These are phyloP conservation scores for Leuciscus idus DNA, from an alignment of 2,113 vertebrate species.

Conservation along the genomic window DNA sequence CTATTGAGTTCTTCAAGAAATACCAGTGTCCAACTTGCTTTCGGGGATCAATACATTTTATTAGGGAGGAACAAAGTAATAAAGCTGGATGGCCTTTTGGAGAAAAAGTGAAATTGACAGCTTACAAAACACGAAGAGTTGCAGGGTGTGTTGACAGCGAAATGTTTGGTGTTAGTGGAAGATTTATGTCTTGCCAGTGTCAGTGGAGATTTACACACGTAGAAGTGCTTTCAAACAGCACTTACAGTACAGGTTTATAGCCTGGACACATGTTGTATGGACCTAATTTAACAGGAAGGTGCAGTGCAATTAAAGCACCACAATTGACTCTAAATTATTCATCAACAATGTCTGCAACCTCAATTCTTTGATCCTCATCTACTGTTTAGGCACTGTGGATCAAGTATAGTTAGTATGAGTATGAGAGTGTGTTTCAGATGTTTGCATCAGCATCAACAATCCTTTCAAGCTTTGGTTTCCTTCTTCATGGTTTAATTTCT, in stretches of 20 bases:
- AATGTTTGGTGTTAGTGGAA: neutral
- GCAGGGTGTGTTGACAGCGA: neutral
- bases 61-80: neutral
- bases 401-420: constrained; percentile 16
- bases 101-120: neutral
- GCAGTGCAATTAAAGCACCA: neutral
- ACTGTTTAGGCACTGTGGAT: constrained; percentile 10
- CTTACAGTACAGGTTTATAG: neutral
- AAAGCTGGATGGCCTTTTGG: neutral
- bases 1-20: constrained; percentile 12
- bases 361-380: constrained; percentile 29
- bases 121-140: neutral
- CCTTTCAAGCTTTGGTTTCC: constrained; percentile 15
- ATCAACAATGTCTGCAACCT: constrained; percentile 5
- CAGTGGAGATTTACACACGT: neutral
- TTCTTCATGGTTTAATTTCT: neutral
- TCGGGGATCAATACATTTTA: neutral
- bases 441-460: constrained; percentile 44
- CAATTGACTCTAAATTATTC: constrained; percentile 20
- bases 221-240: neutral
- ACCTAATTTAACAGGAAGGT: constrained; percentile 9
- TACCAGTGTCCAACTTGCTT: neutral
- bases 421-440: constrained; percentile 24
- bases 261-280: neutral
- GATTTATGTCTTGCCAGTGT: constrained; percentile 5